Evolutionary conservation across 2,113 vertebrate species (phyloP).

Genomic region (Camarhynchus parvulus): DNA sequence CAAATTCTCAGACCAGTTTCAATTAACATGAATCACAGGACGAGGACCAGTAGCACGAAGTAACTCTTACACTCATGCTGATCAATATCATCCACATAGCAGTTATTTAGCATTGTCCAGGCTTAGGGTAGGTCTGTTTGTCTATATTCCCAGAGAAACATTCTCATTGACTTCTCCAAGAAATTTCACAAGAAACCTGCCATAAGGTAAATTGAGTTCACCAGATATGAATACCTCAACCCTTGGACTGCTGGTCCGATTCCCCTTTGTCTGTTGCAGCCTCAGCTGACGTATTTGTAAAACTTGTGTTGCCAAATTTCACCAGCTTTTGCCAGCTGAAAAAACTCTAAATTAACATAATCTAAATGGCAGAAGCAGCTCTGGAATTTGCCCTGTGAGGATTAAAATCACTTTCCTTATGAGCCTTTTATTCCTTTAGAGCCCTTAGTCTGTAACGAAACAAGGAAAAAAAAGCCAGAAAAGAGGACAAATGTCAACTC

Average conservation of each 20-base stretch:
- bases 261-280: not conserved
- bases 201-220: not conserved
- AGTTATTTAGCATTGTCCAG: not conserved
- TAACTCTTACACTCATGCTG: not conserved
- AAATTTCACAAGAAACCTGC: not conserved
- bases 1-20: not conserved
- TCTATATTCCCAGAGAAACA: not conserved
- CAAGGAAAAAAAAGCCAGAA: not conserved
- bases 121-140: not conserved
- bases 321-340: not conserved
- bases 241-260: not conserved
- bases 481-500: not conserved
- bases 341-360: not conserved
- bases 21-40: not conserved
- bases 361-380: not conserved
- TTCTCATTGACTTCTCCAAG: not conserved
- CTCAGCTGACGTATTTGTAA: not conserved
- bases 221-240: not conserved
- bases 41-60: not conserved
- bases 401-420: not conserved
- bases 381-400: not conserved
- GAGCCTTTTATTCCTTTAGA: not conserved
- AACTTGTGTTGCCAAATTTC: not conserved
- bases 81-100: not conserved
- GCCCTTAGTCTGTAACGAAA: not conserved